Conservation (phyloP, 2,888 invertebrate genomes). For the Hypolimnas misippus region DNA sequence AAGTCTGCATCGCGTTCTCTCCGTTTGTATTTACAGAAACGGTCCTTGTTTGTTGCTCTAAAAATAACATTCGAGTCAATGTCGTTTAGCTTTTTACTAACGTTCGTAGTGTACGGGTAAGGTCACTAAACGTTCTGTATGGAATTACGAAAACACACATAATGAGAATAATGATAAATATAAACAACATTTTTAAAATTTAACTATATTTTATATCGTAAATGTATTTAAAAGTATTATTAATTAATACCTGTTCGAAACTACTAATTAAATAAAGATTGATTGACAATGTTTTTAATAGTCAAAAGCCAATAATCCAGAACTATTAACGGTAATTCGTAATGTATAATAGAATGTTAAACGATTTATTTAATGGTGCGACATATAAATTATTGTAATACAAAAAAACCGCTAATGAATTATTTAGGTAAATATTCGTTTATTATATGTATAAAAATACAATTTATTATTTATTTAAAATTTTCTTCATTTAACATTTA, state of each 20-base stretch:
- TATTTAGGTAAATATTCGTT: no score
- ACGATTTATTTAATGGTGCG: no score
- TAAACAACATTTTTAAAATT: background rate
- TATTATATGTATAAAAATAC: no score
- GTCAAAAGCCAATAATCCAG: background rate
- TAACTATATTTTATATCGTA: background rate
- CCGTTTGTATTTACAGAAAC: slow-evolving; percentile 26
- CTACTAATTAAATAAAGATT: no score
- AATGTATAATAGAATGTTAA: no score
- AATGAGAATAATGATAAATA: background rate
- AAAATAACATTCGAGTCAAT: slow-evolving; percentile 31
- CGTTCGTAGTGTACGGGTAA: background rate
- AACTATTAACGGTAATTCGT: no score
- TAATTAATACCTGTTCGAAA: no score
- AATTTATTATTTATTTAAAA: background rate
- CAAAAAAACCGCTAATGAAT: no score
- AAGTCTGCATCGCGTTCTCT: slow-evolving; percentile 28
- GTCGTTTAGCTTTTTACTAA: slow-evolving; percentile 13
- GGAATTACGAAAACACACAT: background rate
- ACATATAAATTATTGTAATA: no score
- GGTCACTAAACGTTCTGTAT: background rate
- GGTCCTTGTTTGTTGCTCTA: slow-evolving; percentile 27
- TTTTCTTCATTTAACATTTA: background rate
- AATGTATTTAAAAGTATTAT: no score
- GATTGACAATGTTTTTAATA: background rate